phyloP scores from a whole-genome alignment of 2,113 vertebrate genomes.

The Cebidichthys violaceus region DNA sequence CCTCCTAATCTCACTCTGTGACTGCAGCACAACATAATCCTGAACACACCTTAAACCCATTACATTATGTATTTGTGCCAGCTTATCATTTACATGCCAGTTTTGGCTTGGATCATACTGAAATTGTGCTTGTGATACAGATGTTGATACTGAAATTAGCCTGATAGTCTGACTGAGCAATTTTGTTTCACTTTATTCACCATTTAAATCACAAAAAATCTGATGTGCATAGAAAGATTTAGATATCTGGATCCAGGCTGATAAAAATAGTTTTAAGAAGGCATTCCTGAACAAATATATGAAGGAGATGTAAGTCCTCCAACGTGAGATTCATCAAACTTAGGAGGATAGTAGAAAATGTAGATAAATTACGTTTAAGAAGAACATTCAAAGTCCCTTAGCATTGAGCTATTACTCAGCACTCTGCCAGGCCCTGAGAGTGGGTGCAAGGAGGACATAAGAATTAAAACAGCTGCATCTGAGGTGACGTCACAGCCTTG shows the following conservation, averaged over 20 bases:
- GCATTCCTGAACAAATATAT: neutral
- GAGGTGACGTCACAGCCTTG: conserved; percentile 68
- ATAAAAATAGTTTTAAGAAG: neutral
- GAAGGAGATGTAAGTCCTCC: conserved; percentile 4
- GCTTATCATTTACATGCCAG: neutral
- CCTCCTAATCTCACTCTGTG: conserved; percentile 58
- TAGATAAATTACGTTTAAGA: conserved; percentile 4
- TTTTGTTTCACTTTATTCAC: neutral
- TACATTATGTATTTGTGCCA: neutral
- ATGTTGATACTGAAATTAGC: neutral
- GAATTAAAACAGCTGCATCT: conserved; percentile 76
- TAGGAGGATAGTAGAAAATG: conserved; percentile 7
- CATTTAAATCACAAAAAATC: neutral
- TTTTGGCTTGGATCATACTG: neutral
- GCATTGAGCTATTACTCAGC: conserved; percentile 70
- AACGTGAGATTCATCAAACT: neutral
- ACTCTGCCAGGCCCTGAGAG: conserved; percentile 49
- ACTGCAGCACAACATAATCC: conserved; percentile 55
- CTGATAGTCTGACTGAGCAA: neutral
- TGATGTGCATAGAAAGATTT: neutral
- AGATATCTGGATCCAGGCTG: neutral
- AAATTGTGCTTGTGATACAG: neutral
- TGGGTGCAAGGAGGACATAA: conserved; percentile 66
- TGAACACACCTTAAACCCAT: conserved; percentile 59
- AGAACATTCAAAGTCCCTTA: conserved; percentile 29